Conservation (phyloP, 2,797 vertebrate genomes). For the Hipposideros larvatus region DNA sequence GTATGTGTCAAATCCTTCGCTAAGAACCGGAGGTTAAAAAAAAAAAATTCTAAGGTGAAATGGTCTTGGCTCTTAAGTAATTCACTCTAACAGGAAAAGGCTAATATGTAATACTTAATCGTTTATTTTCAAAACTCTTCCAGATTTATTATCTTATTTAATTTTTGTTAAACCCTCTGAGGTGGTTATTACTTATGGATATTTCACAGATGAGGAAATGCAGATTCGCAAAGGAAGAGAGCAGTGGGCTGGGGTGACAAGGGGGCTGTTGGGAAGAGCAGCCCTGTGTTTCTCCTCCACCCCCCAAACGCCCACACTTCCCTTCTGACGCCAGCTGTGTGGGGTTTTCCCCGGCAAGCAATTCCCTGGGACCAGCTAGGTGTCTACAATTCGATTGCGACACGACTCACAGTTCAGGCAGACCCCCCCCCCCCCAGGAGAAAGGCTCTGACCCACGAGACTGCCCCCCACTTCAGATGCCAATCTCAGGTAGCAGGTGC, state of each 20-base stretch:
- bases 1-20: background rate
- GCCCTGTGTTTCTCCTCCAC: background rate
- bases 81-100: background rate
- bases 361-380: background rate
- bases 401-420: background rate
- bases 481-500: background rate
- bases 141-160: background rate
- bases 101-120: background rate
- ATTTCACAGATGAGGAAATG: background rate
- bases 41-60: background rate
- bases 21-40: background rate
- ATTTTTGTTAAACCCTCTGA: background rate
- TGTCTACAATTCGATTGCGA: background rate
- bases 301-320: accelerated
- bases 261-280: background rate
- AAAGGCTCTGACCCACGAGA: background rate
- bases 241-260: background rate
- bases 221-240: background rate
- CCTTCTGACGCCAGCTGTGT: accelerated
- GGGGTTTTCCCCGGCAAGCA: background rate
- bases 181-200: background rate
- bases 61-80: background rate
- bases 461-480: background rate
- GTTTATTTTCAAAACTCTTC: background rate
- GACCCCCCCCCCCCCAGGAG: background rate